Evolutionary conservation across 2,113 vertebrate genomes (phyloP).

Genomic region (Crypturellus undulatus): DNA sequence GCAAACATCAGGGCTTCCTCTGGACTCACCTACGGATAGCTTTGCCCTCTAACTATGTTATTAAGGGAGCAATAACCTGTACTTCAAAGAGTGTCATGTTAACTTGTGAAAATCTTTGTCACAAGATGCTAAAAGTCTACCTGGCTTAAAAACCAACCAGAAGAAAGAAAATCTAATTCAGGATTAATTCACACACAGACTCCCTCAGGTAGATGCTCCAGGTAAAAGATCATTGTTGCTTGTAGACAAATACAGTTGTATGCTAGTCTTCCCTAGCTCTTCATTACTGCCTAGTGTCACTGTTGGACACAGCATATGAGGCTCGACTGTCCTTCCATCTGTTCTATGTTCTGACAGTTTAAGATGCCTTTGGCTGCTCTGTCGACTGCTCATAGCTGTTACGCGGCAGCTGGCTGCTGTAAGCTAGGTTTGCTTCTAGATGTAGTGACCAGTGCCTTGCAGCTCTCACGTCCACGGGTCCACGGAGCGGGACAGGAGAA

Average conservation of each 20-base stretch:
- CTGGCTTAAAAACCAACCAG: background rate
- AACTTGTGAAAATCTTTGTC: background rate
- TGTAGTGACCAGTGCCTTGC: background rate
- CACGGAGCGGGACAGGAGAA: background rate
- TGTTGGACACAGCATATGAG: background rate
- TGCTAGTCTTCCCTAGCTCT: background rate
- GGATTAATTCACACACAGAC: background rate
- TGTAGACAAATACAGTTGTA: background rate
- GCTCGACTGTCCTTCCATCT: background rate
- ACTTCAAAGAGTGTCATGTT: background rate
- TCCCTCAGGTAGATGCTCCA: fast-evolving
- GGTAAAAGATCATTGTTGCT: background rate
- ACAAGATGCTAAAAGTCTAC: background rate
- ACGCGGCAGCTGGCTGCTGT: background rate
- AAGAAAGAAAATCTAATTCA: background rate
- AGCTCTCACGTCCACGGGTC: background rate
- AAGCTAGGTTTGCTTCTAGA: background rate
- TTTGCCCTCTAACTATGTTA: background rate
- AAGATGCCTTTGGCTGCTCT: background rate
- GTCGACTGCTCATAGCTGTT: background rate
- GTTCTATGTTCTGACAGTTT: background rate
- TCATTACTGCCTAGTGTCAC: background rate
- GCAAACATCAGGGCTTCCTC: background rate
- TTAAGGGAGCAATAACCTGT: background rate
- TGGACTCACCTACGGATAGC: background rate